These are phyloP conservation scores for Rana temporaria DNA, from an alignment of 2,113 vertebrate species.

Conservation along the genomic window DNA sequence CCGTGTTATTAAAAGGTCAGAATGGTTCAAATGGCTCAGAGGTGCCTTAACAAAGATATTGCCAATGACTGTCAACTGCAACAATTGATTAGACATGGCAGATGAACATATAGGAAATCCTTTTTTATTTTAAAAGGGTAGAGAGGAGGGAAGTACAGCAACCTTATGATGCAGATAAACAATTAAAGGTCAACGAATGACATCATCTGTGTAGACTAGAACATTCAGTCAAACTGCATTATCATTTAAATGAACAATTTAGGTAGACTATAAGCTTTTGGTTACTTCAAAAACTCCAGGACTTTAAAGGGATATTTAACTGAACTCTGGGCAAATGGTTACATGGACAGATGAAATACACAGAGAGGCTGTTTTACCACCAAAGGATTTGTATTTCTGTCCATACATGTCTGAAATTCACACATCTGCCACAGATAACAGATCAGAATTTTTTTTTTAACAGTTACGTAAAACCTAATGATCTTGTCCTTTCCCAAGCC, in stretches of 20 bases:
- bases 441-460: too few species aligned
- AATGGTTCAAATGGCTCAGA: constrained; percentile 56
- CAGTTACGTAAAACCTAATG: too few species aligned
- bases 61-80: constrained; percentile 60
- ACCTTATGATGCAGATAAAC: constrained; percentile 51
- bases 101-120: constrained; percentile 59
- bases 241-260: not conserved
- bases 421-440: too few species aligned
- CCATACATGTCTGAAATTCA: too few species aligned
- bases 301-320: too few species aligned
- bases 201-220: not conserved
- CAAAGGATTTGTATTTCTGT: too few species aligned
- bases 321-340: too few species aligned
- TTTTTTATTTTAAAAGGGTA: constrained; percentile 64
- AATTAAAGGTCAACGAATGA: constrained; percentile 36
- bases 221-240: not conserved
- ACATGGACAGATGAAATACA: too few species aligned
- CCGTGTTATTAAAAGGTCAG: constrained; percentile 59
- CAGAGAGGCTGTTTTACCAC: too few species aligned
- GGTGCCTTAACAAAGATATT: constrained; percentile 55
- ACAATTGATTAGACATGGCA: constrained; percentile 63
- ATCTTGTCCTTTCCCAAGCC: too few species aligned
- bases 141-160: constrained; percentile 57
- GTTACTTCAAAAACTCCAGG: too few species aligned
- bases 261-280: too few species aligned